Base-by-base conservation (phyloP, 2,797 vertebrate genomes). In the Ctenochaetus hawaiiensis region DNA sequence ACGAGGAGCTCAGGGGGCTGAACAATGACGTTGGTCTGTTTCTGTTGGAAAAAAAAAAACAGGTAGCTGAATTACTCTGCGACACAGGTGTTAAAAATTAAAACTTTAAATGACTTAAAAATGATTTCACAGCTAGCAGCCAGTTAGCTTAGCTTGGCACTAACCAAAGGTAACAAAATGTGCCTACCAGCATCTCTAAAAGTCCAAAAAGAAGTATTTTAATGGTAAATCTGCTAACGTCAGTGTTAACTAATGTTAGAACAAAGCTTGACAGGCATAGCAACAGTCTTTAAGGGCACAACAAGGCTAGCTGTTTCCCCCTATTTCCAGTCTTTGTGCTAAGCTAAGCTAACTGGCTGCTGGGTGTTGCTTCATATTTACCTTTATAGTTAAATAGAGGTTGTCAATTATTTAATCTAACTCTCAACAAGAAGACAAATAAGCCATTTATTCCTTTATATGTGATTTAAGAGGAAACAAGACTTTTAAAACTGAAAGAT, bases 11-110 rank as follows among this genome's bases (percentile, higher is more conserved):
- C 18, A 26, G 73, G 0, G 90, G 77, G 62, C 60, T 87, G 79
- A 93, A 91, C 62, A 89, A 48, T 10, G 91, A 65, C 0, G 78
- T 16, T 13, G 83, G 41, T 60, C 91, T 87, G 75, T 78, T 84
- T 72, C 85, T 93, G 81, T 41, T 26, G 61, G 26, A 1, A 60
- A 60, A 0, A 65, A 5, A 56, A 54, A 0, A n/a, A 1, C 59
- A 61, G 7, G 30, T 10, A 30, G 26, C n/a, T 12, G 18, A 49
- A 9, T 47, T 49, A 70, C 22, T 44, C 7, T 48, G 44, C 20
- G 5, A 3, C 20, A 14, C 41, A 22, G 37, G 6, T 13, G 57
- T 5, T 14, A 6, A 45, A 45, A 22, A 23, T 41, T 41, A 11
- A 41, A 34, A 34, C 30, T 34, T 34, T 5, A 7, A 34, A 34